Percentiles rank a stretch among this genome's conserved stretches.
phyloP scores from a whole-genome alignment of 2,113 vertebrate genomes.

The Apteryx owenii region DNA sequence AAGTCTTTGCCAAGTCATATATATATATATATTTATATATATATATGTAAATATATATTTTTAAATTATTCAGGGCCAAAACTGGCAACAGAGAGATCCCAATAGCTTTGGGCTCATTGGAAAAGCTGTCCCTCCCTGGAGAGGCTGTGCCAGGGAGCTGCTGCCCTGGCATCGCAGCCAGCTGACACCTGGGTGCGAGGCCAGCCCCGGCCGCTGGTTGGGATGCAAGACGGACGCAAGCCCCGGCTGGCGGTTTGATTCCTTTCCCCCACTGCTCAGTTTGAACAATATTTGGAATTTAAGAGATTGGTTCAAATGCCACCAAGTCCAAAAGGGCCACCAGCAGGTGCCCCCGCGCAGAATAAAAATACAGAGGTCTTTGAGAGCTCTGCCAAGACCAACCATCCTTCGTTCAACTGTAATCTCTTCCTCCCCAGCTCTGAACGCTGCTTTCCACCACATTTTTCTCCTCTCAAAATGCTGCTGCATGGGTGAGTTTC shows the following conservation, averaged over 20 bases:
- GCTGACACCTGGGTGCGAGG: background rate
- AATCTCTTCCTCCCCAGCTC: background rate
- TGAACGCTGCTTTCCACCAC: background rate
- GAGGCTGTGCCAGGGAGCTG: background rate
- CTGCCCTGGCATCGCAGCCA: too few species aligned
- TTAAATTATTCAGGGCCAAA: background rate
- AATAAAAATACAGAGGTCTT: background rate
- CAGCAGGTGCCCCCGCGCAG: background rate
- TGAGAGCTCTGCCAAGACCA: background rate
- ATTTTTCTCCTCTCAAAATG: background rate
- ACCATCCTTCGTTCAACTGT: background rate
- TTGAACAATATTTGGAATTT: background rate
- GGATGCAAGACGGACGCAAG: fast-evolving
- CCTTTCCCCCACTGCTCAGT: fast-evolving
- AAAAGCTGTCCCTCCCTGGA: background rate
- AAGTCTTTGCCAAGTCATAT: background rate
- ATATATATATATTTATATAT: too few species aligned
- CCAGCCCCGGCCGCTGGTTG: too few species aligned
- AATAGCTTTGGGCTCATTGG: background rate
- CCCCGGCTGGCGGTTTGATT: background rate
- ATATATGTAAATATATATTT: too few species aligned
- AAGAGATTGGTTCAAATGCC: background rate
- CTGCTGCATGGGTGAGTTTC: background rate
- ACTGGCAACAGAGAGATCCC: background rate
- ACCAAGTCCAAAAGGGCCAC: background rate